Base-by-base conservation (phyloP, 2,888 invertebrate genomes). In the Halocaridina rubra region DNA sequence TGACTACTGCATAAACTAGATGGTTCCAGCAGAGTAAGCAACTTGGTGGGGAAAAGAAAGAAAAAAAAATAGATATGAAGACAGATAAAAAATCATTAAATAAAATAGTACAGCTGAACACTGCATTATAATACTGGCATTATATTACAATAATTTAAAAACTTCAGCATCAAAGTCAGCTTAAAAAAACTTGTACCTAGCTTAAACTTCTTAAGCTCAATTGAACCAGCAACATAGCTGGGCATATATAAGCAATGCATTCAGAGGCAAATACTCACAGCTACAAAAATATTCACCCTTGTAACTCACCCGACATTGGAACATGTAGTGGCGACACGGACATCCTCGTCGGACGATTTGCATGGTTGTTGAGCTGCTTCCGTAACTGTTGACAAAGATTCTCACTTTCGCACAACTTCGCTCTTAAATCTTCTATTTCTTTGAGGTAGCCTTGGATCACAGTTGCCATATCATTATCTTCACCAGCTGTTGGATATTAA, bases 391-490 rank as follows among this genome's bases (percentile, higher is more conserved):
- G 94, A 90, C 95, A 95, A 90, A 94, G 94, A 78, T 94, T 93
- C 90, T 96, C 97, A 0, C 97, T 95, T 91, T 98, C 98, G 90
- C 97, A 93, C 79, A 98, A 91, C 90, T 97, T 96, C 0, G 97
- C 95, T 90, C 96, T 93, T 10, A 98, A 91, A 89, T 97, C 96
- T 91, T 98, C 98, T 89, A 98, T 96, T 92, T 98, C 98, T 90
- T 94, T 94, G 76, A 98, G 93, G 91, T 98, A 98, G 0, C 94
- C 95, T 90, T 95, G 94, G 22, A 97, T 93, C 90, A 96, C 92
- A 89, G 94, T 93, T 0, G 93, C 93, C 33, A 95, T 93, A 88
- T 94, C 93, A 27, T 89, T 87, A 86, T 93, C 93, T 46, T 91
- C 91, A 81, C 92, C 91, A 16, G 90, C 89, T 78, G 85, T 1